phyloP scores from a whole-genome alignment of 2,797 vertebrate species.

The Enteromius paludinosus region DNA sequence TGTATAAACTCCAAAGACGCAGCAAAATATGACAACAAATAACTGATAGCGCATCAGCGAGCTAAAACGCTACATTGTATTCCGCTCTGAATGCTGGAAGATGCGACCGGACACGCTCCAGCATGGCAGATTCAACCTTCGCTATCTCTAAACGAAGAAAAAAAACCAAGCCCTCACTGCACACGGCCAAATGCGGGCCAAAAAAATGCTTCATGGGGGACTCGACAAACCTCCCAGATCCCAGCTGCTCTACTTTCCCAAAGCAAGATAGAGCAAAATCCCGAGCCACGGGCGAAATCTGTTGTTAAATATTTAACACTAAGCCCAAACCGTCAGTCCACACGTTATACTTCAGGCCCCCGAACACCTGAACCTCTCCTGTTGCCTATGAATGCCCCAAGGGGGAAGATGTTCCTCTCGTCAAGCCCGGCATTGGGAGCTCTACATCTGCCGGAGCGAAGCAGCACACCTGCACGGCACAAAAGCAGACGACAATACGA shows the following conservation, averaged over 20 bases:
- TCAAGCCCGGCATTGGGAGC: constrained; percentile 59
- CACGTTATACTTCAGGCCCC: neutral
- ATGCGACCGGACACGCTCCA: constrained; percentile 73
- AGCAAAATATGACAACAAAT: constrained; percentile 74
- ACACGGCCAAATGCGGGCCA: constrained; percentile 34
- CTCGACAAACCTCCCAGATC: constrained; percentile 44
- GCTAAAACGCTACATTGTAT: constrained; percentile 78
- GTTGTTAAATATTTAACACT: constrained; percentile 41
- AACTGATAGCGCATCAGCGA: constrained; percentile 65
- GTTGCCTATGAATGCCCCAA: constrained; percentile 30
- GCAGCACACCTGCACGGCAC: constrained; percentile 76
- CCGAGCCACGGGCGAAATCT: constrained; percentile 31
- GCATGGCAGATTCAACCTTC: constrained; percentile 43
- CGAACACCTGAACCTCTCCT: constrained; percentile 39
- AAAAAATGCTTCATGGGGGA: constrained; percentile 29
- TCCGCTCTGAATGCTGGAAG: constrained; percentile 65
- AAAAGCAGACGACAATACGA: constrained; percentile 69
- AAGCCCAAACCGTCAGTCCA: constrained; percentile 22
- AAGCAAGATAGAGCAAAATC: constrained; percentile 31
- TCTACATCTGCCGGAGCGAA: constrained; percentile 63
- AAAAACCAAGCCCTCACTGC: constrained; percentile 40
- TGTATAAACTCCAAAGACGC: constrained; percentile 52
- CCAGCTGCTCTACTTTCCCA: constrained; percentile 43
- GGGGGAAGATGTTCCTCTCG: constrained; percentile 73
- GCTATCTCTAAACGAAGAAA: constrained; percentile 58